Conservation (phyloP, 2,797 vertebrate genomes). For the Anisognathus igniventris region DNA sequence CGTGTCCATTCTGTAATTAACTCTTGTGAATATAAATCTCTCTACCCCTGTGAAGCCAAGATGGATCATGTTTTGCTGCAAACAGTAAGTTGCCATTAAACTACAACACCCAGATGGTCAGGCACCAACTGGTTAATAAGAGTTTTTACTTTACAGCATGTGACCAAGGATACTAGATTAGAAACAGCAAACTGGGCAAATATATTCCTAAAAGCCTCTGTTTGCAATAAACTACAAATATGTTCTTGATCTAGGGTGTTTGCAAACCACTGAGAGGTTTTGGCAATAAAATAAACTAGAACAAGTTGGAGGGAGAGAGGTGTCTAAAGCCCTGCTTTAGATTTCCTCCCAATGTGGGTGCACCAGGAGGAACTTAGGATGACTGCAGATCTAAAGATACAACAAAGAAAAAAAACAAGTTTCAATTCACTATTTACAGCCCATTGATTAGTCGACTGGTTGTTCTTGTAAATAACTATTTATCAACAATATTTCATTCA, state of each 20-base stretch:
- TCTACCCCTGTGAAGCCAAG: neutral
- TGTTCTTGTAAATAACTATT: neutral
- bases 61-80: neutral
- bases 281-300: slow-evolving; percentile 2
- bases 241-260: neutral
- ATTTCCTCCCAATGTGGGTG: neutral
- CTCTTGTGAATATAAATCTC: neutral
- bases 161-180: neutral
- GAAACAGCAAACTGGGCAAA: neutral
- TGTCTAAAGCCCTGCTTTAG: neutral
- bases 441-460: neutral
- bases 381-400: neutral
- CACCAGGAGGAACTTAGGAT: neutral
- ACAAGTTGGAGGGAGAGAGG: neutral
- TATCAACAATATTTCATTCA: neutral
- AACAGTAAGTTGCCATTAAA: neutral
- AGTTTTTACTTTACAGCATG: neutral
- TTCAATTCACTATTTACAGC: neutral
- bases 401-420: neutral
- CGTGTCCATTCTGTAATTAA: neutral
- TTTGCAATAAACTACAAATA: slow-evolving; percentile 21
- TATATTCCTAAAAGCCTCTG: slow-evolving; percentile 17
- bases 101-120: neutral
- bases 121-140: neutral
- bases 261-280: neutral